Base-by-base conservation (phyloP, 2,797 vertebrate genomes). In the Myotis myotis region DNA sequence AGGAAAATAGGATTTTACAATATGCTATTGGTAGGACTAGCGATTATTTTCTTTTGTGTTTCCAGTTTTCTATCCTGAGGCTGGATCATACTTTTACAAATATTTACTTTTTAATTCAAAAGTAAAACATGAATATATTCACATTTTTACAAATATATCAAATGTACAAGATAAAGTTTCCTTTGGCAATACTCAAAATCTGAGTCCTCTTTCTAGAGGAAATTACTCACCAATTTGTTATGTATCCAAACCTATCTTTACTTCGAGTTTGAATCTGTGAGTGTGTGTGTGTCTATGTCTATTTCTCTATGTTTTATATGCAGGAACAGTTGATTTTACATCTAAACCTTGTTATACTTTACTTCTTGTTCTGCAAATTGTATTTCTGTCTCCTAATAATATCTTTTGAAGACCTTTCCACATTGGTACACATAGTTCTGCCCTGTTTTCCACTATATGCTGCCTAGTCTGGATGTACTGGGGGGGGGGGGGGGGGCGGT, bases 1-100 rank as follows among this genome's bases (percentile, higher is more conserved):
- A 75, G 12, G 38, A 64, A 86, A 79, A 82, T 3, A 80, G 38
- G 44, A 44, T 25, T 87, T 93, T 47, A 57, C 85, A 88, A 79
- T 66, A 20, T 15, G 36, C 15, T 53, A n/a, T 70, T 11, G 1
- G 8, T 0, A 11, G 13, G 4, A 9, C 8, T 3, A 6, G 22
- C 51, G 2, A 6, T 38, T 47, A 30, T 71, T 49, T 76, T 13
- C 7, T 30, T 38, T 7, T 78, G 36, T 30, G 11, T 23, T 83
- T 28, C 25, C 47, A 33, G 6, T 5, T 88, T 92, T 71, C n/a
- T 55, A 3, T 38, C 23, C 30, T 47, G 44, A 80, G 11, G 30
- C 30, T 47, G 44, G 30, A 33, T 53, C 30, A 49, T 17, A 30
- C 17, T 84, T 76, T 72, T 36, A 28, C 51, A 23, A 72, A 47